These are phyloP conservation scores for Pseudomyrmex pallidus DNA, from an alignment of 1,140 invertebrate species.

Conservation along the genomic window DNA sequence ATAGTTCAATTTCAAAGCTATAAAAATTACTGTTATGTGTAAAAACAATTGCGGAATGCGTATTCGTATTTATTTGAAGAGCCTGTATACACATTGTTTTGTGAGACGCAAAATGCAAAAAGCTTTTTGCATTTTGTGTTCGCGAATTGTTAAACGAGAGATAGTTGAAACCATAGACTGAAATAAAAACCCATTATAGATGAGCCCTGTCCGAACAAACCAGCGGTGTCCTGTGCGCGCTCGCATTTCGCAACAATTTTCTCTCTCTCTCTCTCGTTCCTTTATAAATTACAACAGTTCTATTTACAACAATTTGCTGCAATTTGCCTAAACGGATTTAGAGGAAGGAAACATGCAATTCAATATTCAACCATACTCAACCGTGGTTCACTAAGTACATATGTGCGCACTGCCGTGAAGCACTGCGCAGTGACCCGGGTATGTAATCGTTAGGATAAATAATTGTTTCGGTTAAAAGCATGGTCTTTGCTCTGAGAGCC, in stretches of 20 bases:
- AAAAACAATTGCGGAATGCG: too few relatives aligned
- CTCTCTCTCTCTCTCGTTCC: slow-evolving; percentile 2
- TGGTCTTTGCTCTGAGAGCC: neutral
- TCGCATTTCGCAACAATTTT: slow-evolving; percentile 17
- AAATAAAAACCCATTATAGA: neutral
- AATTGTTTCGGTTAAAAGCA: slow-evolving; percentile 12
- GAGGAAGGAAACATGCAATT: neutral
- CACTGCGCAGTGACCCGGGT: neutral
- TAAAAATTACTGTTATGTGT: too few relatives aligned
- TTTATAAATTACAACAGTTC: neutral
- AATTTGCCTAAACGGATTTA: slow-evolving; percentile 10
- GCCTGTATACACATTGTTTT: too few relatives aligned
- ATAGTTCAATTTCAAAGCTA: too few relatives aligned
- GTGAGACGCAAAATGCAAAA: too few relatives aligned
- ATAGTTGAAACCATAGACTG: neutral
- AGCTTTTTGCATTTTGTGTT: too few relatives aligned
- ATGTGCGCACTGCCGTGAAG: neutral
- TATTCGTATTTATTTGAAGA: too few relatives aligned
- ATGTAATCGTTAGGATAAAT: slow-evolving; percentile 30
- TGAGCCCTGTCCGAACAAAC: neutral
- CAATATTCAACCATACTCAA: neutral
- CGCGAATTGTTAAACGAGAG: neutral
- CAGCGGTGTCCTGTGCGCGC: neutral
- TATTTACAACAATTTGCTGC: slow-evolving; percentile 15
- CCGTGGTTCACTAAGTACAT: neutral